Base-by-base conservation (phyloP, 2,888 invertebrate genomes). In the Andrena fulva region DNA sequence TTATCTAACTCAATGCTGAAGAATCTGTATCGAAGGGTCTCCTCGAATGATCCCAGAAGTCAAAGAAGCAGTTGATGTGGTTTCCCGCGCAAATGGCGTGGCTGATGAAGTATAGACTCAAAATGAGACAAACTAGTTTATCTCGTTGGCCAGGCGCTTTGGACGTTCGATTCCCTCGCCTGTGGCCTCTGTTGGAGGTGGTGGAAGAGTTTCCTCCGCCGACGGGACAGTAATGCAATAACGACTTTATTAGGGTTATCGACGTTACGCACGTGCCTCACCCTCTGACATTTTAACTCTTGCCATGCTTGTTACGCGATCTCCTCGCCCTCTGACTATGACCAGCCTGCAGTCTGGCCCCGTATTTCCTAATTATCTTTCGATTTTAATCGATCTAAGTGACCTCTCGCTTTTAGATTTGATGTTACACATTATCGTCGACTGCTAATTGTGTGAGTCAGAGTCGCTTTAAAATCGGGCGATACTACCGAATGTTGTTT, bases 211-310 rank as follows among this genome's bases (percentile, higher is more conserved):
- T 69, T 77, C 62, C 72, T 76, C 33, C 54, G 52, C 24, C 50
- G 67, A 68, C 71, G 67, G 73, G 52, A 60, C 72, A 75, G 70
- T 78, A 78, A 85, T 79, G 85, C 79, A 79, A 82, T 88, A 90
- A 90, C 82, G 87, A 87, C 84, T 89, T 87, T 87, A 87, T 90
- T 84, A 85, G 85, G 84, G 86, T 67, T 89, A 87, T 81, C 86
- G 78, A 82, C 73, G 74, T 72, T 42, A 82, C 82, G 84, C 86
- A 86, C 89, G 88, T 89, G 89, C 82, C 77, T 83, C 84, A 86
- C 86, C 89, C 90, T 83, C 85, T 89, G 86, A 87, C 89, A 86
- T 88, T 89, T 87, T 71, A 84, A 86, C 68, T 84, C 85, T 64
- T 78, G 54, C 59, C 77, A 64, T 69, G 83, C 75, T 85, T 80